Evolutionary conservation across 2,888 invertebrate species (phyloP).

Genomic region (Selenia dentaria): DNA sequence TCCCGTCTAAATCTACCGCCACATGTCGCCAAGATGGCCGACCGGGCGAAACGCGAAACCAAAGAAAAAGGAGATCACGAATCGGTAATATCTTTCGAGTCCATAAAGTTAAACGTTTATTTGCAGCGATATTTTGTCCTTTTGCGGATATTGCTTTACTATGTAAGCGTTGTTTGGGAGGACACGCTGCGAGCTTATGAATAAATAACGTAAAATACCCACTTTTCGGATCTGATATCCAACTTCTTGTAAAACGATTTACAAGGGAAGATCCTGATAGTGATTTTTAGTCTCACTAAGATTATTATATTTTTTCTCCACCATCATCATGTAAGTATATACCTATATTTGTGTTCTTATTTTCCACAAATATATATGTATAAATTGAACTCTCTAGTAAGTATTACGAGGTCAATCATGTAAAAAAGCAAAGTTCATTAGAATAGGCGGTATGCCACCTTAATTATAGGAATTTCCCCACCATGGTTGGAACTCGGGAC

Average conservation of each 20-base stretch:
- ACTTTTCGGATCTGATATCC: slow-evolving; percentile 7
- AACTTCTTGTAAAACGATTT: slow-evolving; percentile 1
- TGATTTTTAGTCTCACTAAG: too few relatives aligned
- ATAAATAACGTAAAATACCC: slow-evolving; percentile 23
- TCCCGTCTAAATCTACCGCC: slow-evolving; percentile 83
- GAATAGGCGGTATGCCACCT: too few relatives aligned
- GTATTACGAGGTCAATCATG: too few relatives aligned
- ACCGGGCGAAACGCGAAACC: slow-evolving; percentile 75
- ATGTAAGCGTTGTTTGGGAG: slow-evolving; percentile 52
- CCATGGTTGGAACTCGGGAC: too few relatives aligned
- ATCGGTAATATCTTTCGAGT: slow-evolving; percentile 84
- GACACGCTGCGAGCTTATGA: slow-evolving; percentile 33
- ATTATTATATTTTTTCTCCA: too few relatives aligned
- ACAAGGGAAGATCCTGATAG: too few relatives aligned
- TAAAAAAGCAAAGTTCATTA: too few relatives aligned
- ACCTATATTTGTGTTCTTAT: too few relatives aligned
- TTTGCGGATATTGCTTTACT: slow-evolving; percentile 80
- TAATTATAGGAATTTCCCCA: too few relatives aligned
- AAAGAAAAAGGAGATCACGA: slow-evolving; percentile 84
- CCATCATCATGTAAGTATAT: too few relatives aligned
- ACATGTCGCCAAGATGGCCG: slow-evolving; percentile 85
- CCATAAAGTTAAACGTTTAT: slow-evolving; percentile 85
- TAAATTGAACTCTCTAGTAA: too few relatives aligned
- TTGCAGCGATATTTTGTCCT: slow-evolving; percentile 84
- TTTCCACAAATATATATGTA: too few relatives aligned